Base-by-base conservation (phyloP, 1,140 invertebrate genomes). In the Pseudomyrmex dendroicus region DNA sequence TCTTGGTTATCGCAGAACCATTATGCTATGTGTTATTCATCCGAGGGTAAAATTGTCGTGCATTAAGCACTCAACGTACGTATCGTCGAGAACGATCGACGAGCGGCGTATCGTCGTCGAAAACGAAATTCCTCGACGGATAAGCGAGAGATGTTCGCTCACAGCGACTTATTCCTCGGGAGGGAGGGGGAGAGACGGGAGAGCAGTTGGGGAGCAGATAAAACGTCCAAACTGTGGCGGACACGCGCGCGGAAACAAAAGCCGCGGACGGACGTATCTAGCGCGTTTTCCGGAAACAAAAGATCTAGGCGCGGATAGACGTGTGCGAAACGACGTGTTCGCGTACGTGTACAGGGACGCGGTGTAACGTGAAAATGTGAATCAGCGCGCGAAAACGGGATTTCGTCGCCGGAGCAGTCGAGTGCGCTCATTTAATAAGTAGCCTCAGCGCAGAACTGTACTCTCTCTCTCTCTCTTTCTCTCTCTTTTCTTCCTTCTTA, bases 171-270 rank as follows among this genome's bases (percentile, higher is more conserved):
- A 54, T 80, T 80, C 54, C 35, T n/a, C 64, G 52, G 54, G 44
- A n/a, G 17, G 35, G 5, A 3, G 35, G 5, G 5, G 35, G 35
- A 35, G 35, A 35, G 0, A 35, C 35, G 35, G 35, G 35, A 35
- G 25, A 5, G 22, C 22, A 25, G 35, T 35, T 35, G 5, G 59
- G 56, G 44, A 25, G 25, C 44, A 61, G 76, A 86, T 86, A 83
- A 86, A 87, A 87, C 80, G 82, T 62, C 22, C 25, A 57, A 68
- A 67, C 54, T 78, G 13, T 20, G 15, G 54, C 67, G 54, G 73
- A 73, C 70, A 64, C 56, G 54, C 56, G 74, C 82, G 70, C 66
- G 54, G 85, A 20, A 73, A 87, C 80, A 86, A 86, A 86, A 84
- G 72, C 86, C 35, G 17, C 57, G 20, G 20, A 52, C 46, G n/a